Evolutionary conservation across 2,888 invertebrate genomes (phyloP).

Genomic region (Conchocele bisecta): DNA sequence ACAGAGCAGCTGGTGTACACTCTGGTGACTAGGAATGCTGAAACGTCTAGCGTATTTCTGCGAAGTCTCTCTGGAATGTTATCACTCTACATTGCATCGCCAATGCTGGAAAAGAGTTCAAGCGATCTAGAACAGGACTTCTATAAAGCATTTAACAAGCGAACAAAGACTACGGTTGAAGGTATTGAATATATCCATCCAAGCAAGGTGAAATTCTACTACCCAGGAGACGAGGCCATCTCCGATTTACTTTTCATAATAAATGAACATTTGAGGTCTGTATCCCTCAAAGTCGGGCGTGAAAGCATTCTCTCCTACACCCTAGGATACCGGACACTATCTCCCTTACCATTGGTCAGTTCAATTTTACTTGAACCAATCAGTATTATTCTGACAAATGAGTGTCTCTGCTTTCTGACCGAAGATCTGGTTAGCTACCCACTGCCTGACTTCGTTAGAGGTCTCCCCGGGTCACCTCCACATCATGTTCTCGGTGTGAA

Average conservation of each 20-base stretch:
- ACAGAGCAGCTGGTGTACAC: slow-evolving; percentile 73
- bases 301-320: slow-evolving; percentile 72
- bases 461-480: slow-evolving; percentile 75
- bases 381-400: slow-evolving; percentile 76
- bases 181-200: slow-evolving; percentile 77
- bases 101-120: slow-evolving; percentile 71
- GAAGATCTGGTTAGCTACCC: slow-evolving; percentile 81
- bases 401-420: slow-evolving; percentile 73
- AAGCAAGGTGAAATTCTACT: slow-evolving; percentile 76
- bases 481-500: slow-evolving; percentile 73
- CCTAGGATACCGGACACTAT: slow-evolving; percentile 62
- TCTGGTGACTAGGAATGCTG: slow-evolving; percentile 72
- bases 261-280: slow-evolving; percentile 61
- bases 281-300: slow-evolving; percentile 45
- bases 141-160: slow-evolving; percentile 71
- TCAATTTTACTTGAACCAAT: slow-evolving; percentile 62
- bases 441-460: slow-evolving; percentile 80
- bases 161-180: slow-evolving; percentile 73
- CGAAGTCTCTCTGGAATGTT: slow-evolving; percentile 72
- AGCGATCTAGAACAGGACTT: slow-evolving; percentile 78
- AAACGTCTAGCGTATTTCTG: slow-evolving; percentile 70
- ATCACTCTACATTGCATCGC: slow-evolving; percentile 66
- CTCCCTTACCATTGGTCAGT: slow-evolving; percentile 38
- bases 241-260: slow-evolving; percentile 77
- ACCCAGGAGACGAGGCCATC: slow-evolving; percentile 80